Conservation (phyloP, 2,113 vertebrate genomes). For the Podarcis raffonei region DNA sequence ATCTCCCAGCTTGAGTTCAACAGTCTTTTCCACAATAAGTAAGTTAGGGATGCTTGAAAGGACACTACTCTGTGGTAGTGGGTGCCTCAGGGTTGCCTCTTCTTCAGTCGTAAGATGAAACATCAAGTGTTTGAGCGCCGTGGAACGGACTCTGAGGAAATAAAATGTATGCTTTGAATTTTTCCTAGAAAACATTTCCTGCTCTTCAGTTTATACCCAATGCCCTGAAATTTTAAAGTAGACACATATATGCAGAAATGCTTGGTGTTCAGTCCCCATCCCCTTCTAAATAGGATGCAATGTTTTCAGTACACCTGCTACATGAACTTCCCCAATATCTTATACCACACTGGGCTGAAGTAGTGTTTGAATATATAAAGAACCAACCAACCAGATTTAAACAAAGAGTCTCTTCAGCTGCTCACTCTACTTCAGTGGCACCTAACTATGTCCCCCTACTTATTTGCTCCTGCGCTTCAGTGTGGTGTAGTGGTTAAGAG, state of each 20-base stretch:
- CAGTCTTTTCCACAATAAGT: slow-evolving; percentile 75
- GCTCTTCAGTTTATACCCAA: neutral
- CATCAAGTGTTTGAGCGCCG: slow-evolving; percentile 84
- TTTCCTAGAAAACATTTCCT: neutral
- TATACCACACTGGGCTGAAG: neutral
- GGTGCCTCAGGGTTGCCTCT: slow-evolving; percentile 73
- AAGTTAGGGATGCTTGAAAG: slow-evolving; percentile 80
- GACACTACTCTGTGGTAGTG: slow-evolving; percentile 70
- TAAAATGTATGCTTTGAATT: slow-evolving; percentile 9
- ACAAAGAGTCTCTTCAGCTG: neutral
- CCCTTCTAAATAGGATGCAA: neutral
- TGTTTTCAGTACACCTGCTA: neutral
- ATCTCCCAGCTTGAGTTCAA: slow-evolving; percentile 85
- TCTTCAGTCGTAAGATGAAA: slow-evolving; percentile 79
- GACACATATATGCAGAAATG: neutral
- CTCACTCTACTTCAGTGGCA: neutral
- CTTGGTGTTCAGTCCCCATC: neutral
- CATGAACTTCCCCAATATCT: neutral
- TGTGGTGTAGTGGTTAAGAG: too few relatives aligned
- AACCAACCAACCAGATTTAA: neutral
- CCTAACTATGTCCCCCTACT: neutral
- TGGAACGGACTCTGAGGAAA: slow-evolving; percentile 81
- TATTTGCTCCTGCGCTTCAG: neutral
- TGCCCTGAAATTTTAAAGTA: too few relatives aligned
- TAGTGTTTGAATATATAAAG: neutral